Conservation (phyloP, 1,140 invertebrate genomes). For the Panulirus ornatus region DNA sequence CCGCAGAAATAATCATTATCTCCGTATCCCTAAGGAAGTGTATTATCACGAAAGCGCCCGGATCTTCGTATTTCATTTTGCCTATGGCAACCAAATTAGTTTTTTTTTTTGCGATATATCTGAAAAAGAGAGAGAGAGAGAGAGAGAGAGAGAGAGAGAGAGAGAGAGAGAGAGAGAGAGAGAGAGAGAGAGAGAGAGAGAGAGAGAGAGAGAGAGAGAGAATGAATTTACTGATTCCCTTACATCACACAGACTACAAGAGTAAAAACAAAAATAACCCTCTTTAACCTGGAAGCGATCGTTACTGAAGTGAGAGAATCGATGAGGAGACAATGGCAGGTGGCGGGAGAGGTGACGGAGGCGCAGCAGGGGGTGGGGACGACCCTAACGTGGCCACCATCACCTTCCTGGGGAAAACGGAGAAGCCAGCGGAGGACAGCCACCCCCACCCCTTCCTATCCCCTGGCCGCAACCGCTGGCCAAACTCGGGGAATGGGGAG, state of each 20-base stretch:
- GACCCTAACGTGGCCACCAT: neutral
- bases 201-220: neutral
- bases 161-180: neutral
- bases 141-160: neutral
- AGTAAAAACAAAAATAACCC: neutral
- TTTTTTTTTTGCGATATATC: too few relatives aligned
- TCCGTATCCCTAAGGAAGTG: too few relatives aligned
- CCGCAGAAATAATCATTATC: too few relatives aligned
- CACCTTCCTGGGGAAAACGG: neutral
- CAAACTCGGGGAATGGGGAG: neutral
- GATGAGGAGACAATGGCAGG: slow-evolving; percentile 40
- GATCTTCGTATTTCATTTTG: too few relatives aligned
- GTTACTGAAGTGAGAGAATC: slow-evolving; percentile 40
- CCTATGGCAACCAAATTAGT: too few relatives aligned
- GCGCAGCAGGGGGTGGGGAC: neutral
- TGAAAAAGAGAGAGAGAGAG: neutral
- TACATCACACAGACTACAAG: neutral
- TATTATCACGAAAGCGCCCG: too few relatives aligned
- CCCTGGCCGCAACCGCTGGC: too few relatives aligned
- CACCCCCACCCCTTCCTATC: neutral
- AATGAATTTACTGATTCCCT: neutral
- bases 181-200: neutral
- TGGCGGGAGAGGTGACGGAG: neutral
- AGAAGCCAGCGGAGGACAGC: too few relatives aligned
- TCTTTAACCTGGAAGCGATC: neutral